A percentile compares a stretch with the other conserved stretches of the same genome.
phyloP scores from a whole-genome alignment of 1,140 invertebrate genomes.

The Ips nitidus region DNA sequence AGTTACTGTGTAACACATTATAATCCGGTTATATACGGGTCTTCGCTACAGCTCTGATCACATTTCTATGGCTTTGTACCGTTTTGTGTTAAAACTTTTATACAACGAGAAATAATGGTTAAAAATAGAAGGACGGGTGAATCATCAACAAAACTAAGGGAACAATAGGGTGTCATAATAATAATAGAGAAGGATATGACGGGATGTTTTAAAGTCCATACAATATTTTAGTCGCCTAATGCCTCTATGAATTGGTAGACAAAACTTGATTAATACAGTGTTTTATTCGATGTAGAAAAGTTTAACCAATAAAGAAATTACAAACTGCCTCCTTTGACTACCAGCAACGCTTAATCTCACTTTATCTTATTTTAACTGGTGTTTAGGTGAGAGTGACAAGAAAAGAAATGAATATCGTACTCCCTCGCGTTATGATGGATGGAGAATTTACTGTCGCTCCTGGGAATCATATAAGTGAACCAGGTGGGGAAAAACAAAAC shows the following conservation, averaged over 20 bases:
- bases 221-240: not conserved
- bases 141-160: slow-evolving; percentile 14
- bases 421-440: not conserved
- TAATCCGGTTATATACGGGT: slow-evolving; percentile 18
- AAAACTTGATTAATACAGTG: not conserved
- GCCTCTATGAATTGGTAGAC: not conserved
- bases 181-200: slow-evolving; percentile 12
- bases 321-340: no score
- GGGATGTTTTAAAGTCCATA: not conserved
- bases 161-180: slow-evolving; percentile 21
- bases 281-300: no score
- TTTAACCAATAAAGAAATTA: no score
- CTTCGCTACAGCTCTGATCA: slow-evolving; percentile 18
- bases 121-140: slow-evolving; percentile 16
- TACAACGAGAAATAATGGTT: slow-evolving; percentile 26
- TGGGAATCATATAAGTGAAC: no score
- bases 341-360: not conserved
- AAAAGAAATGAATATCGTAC: not conserved
- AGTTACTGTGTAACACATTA: slow-evolving; percentile 29
- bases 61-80: slow-evolving; percentile 22
- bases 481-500: no score
- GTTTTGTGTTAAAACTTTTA: slow-evolving; percentile 29
- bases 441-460: not conserved
- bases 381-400: not conserved
- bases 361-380: not conserved